Conservation (phyloP, 2,888 invertebrate species). For the Orchesella flavescens region DNA sequence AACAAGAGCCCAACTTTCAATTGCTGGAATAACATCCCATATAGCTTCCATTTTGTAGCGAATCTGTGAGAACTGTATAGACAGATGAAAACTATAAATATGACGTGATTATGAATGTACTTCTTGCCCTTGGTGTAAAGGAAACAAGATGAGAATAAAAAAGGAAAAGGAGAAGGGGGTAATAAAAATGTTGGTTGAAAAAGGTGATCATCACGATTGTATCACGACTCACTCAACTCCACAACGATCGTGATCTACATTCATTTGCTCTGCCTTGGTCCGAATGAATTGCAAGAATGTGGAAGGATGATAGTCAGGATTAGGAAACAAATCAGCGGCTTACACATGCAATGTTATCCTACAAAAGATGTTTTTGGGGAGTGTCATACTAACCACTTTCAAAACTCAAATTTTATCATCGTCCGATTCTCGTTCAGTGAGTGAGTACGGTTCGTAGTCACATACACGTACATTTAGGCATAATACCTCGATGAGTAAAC, state of each 20-base stretch:
- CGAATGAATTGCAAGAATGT: conserved; percentile 48
- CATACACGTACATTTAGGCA: no score
- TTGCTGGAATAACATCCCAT: neutral
- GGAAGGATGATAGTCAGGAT: conserved; percentile 4
- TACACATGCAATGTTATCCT: neutral
- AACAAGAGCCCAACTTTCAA: neutral
- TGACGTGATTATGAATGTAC: conserved; percentile 48
- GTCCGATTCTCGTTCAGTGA: conserved; percentile 1
- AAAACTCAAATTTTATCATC: neutral
- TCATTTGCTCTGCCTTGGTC: conserved; percentile 33
- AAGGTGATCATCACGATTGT: conserved; percentile 60
- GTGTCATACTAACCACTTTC: conserved; percentile 29
- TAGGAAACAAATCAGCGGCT: conserved; percentile 8
- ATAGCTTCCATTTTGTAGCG: conserved; percentile 10
- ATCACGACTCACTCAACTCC: conserved; percentile 61
- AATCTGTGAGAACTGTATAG: conserved; percentile 47
- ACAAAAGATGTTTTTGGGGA: conserved; percentile 39
- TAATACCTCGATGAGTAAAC: no score
- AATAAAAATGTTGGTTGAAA: conserved; percentile 59
- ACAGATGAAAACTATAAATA: conserved; percentile 58
- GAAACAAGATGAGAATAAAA: conserved; percentile 1
- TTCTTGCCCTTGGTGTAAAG: neutral
- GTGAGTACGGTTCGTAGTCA: neutral
- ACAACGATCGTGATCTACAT: conserved; percentile 60
- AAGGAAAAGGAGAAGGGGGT: conserved; percentile 15